Base-by-base conservation (phyloP, 2,797 vertebrate species). In the Gouania willdenowi region DNA sequence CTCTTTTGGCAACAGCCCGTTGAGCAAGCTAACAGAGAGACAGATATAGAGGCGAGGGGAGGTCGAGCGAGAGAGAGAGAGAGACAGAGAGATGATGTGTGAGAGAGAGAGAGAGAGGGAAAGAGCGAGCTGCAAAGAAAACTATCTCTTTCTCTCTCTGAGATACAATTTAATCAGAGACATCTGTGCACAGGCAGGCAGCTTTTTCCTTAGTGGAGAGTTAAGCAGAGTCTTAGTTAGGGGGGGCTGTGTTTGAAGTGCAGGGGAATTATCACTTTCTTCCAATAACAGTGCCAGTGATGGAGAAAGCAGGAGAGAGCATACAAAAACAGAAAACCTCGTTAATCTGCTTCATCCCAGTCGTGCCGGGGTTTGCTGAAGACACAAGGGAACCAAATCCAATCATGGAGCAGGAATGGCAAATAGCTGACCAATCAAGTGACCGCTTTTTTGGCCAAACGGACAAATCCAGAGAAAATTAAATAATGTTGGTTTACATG, bases 81-180 rank as follows among this genome's bases (percentile, higher is more conserved):
- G 46, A 24, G 49, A 41, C 44, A 16, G 46, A 27, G 50, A 11
- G 29, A 36, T 58, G 15, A 46, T 27, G 50, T 11, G 29, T 34
- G 58, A 15, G 45, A 26, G 56, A 35, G 56, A 19, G n/a, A 12
- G 13, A 15, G 63, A 38, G 63, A 19, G 46, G 29, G 56, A 38
- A 56, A n/a, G n/a, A 26, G 15, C 14, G 63, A 41, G 64, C 66
- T 88, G 88, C 74, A 82, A 90, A 88, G 81, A 89, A 50, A 55
- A 70, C 77, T 71, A 58, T 54, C 47, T 61, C 65, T 77, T 63
- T 65, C 65, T 70, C 64, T 84, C 86, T 85, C 83, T 66, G 88
- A 92, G 92, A 92, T 92, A 93, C 92, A 93, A 94, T 96, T 95
- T 95, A 95, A 97, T 97, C 94, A 87, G 91, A 95, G 93, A 93